Conservation (phyloP, 2,888 invertebrate genomes). For the Rhogogaster chlorosoma region DNA sequence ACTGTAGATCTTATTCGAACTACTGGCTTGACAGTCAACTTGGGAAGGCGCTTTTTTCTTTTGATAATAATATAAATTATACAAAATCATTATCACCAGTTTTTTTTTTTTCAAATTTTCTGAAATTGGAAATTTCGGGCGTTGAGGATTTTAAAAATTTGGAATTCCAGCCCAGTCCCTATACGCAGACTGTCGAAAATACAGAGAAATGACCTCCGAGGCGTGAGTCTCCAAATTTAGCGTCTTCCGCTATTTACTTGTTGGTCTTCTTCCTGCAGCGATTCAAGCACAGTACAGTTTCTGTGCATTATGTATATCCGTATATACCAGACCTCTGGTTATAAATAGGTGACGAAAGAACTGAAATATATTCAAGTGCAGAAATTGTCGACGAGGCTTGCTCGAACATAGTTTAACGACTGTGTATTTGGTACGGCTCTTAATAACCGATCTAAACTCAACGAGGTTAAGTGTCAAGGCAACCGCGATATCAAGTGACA, state of each 20-base stretch:
- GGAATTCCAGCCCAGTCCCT: neutral
- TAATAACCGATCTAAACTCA: neutral
- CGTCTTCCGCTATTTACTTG: conserved; percentile 32
- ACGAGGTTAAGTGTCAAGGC: neutral
- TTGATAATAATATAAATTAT: neutral
- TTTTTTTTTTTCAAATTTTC: too few relatives aligned
- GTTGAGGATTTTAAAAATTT: neutral
- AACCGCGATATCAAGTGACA: neutral
- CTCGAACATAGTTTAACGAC: conserved; percentile 4
- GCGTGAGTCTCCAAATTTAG: conserved; percentile 29
- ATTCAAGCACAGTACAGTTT: conserved; percentile 5
- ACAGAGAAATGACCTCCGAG: neutral
- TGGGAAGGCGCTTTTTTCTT: neutral
- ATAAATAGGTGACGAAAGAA: conserved; percentile 33
- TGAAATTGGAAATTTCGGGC: neutral
- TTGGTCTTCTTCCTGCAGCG: conserved; percentile 22
- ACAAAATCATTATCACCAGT: too few relatives aligned
- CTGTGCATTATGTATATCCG: neutral
- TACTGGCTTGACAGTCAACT: neutral
- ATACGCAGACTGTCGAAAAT: neutral
- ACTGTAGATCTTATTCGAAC: neutral
- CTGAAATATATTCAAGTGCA: conserved; percentile 19
- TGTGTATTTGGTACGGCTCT: neutral
- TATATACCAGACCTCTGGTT: neutral
- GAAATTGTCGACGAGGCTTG: neutral